These are phyloP conservation scores for Campaea margaritaria DNA, from an alignment of 2,888 invertebrate species.

Conservation along the genomic window DNA sequence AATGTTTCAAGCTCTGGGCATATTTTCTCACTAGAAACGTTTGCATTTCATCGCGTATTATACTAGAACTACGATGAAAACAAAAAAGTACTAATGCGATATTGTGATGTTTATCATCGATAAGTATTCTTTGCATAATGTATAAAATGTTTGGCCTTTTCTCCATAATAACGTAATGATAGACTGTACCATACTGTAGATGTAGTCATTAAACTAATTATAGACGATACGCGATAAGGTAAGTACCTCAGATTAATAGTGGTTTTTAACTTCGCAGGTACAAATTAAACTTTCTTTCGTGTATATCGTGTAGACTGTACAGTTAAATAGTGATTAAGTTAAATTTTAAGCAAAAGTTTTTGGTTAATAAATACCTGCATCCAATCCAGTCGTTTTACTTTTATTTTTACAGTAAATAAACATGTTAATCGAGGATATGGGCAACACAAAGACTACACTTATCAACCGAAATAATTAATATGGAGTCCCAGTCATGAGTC, in stretches of 20 bases:
- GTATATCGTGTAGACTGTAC: conserved; percentile 56
- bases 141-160: conserved; percentile 24
- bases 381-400: conserved; percentile 11
- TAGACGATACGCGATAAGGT: conserved; percentile 23
- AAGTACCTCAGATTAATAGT: conserved; percentile 32
- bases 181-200: conserved; percentile 22
- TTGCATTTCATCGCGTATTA: too few relatives aligned
- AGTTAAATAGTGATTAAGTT: conserved; percentile 35
- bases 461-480: too few relatives aligned
- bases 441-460: too few relatives aligned
- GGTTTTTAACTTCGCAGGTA: conserved; percentile 27
- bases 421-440: too few relatives aligned
- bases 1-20: too few relatives aligned
- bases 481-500: too few relatives aligned
- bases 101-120: not conserved
- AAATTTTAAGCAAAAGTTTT: conserved; percentile 27
- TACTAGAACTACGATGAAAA: conserved; percentile 9
- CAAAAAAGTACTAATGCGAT: conserved; percentile 1
- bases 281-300: conserved; percentile 41
- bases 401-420: not conserved
- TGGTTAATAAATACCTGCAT: conserved; percentile 21
- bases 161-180: conserved; percentile 29
- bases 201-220: conserved; percentile 29
- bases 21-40: too few relatives aligned
- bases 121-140: conserved; percentile 22